Evolutionary conservation across 2,797 vertebrate species (phyloP).

Genomic region (Discoglossus pictus): DNA sequence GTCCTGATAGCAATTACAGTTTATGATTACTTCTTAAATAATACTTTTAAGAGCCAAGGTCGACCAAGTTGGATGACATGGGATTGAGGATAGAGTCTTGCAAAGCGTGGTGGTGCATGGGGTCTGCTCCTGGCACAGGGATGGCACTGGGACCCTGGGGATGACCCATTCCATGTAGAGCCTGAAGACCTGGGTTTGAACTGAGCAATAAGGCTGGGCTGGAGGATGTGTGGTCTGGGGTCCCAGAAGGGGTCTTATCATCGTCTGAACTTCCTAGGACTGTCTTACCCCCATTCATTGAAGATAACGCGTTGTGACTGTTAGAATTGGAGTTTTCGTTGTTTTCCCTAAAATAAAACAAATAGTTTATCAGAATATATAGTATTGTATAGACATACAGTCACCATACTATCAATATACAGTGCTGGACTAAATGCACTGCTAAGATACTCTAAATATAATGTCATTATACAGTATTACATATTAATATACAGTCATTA

Average conservation of each 20-base stretch:
- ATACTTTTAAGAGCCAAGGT: constrained; percentile 89
- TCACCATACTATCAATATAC: too few species aligned
- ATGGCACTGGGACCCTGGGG: constrained; percentile 96
- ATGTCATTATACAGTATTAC: too few species aligned
- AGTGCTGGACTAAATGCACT: too few species aligned
- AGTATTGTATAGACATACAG: too few species aligned
- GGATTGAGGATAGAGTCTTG: constrained; percentile 98
- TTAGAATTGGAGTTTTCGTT: constrained; percentile 97
- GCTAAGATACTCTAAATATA: too few species aligned
- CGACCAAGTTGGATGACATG: constrained; percentile 97
- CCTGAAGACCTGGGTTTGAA: constrained; percentile 81
- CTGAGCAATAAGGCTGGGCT: constrained; percentile 91
- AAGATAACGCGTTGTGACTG: constrained; percentile 91
- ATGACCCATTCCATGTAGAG: constrained; percentile 89
- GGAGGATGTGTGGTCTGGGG: constrained; percentile 91
- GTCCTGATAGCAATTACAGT: constrained; percentile 62
- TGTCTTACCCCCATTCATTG: constrained; percentile 92
- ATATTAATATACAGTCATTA: too few species aligned
- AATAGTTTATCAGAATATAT: too few species aligned
- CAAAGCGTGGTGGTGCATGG: constrained; percentile 91
- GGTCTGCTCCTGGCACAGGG: constrained; percentile 85
- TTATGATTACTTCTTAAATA: constrained; percentile 60
- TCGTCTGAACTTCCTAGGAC: constrained; percentile 97
- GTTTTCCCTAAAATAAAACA: constrained; percentile 84
- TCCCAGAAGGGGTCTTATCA: constrained; percentile 95